Evolutionary conservation across 2,888 invertebrate species (phyloP).

Genomic region (Nomada flava): DNA sequence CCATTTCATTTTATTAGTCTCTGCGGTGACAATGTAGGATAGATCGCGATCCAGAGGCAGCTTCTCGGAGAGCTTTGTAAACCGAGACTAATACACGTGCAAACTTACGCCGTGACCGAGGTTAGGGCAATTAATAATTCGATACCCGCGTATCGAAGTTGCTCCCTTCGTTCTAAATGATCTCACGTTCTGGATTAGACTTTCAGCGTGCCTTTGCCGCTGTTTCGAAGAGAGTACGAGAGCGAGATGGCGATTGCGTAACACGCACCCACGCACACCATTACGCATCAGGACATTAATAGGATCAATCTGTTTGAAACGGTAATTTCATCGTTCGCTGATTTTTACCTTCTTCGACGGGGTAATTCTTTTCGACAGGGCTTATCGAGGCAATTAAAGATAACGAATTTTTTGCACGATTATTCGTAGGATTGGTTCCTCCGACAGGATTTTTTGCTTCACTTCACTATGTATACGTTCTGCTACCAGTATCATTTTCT

Average conservation of each 20-base stretch:
- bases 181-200: conserved; percentile 57
- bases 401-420: neutral
- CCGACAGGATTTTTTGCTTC: neutral
- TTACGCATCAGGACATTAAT: conserved; percentile 32
- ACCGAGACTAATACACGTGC: conserved; percentile 37
- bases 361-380: neutral
- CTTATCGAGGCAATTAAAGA: conserved; percentile 6
- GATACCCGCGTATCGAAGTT: conserved; percentile 73
- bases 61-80: conserved; percentile 18
- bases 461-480: neutral
- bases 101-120: conserved; percentile 52
- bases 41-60: neutral
- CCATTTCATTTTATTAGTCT: conserved; percentile 13
- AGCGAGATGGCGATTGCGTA: conserved; percentile 32
- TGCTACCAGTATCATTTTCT: too few species aligned
- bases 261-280: conserved; percentile 29
- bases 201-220: conserved; percentile 20
- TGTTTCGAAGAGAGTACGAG: conserved; percentile 18
- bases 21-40: conserved; percentile 18
- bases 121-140: conserved; percentile 77
- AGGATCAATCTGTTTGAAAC: conserved; percentile 34
- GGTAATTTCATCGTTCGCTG: conserved; percentile 40
- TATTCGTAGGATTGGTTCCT: neutral
- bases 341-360: neutral
- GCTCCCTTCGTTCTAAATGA: conserved; percentile 59